Conservation (phyloP, 2,113 vertebrate species). For the Salvelinus fontinalis region DNA sequence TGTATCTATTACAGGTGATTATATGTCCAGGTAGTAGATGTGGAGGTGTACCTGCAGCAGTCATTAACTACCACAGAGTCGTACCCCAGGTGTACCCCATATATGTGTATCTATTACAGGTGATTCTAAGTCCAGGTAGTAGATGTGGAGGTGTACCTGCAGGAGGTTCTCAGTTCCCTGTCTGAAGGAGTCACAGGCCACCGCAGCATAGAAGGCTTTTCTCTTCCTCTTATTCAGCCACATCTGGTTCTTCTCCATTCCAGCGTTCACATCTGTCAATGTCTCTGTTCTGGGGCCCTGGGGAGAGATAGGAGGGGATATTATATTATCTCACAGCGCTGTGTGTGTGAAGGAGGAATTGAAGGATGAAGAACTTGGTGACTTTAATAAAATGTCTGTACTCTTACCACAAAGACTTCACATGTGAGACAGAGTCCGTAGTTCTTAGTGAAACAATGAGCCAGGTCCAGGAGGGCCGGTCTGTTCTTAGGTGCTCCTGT, state of each 20-base stretch:
- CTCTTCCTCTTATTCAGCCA: slow-evolving; percentile 91
- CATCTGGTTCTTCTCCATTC: slow-evolving; percentile 83
- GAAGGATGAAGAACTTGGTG: background rate
- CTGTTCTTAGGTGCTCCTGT: slow-evolving; percentile 84
- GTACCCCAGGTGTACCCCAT: too few relatives aligned
- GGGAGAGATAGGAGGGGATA: background rate
- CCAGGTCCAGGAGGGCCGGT: slow-evolving; percentile 90
- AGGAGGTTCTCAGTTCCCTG: slow-evolving; percentile 85
- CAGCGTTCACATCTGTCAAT: slow-evolving; percentile 82
- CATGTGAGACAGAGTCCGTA: slow-evolving; percentile 90
- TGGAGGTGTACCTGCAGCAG: too few relatives aligned
- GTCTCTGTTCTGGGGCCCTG: slow-evolving; percentile 87
- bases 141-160: slow-evolving; percentile 74
- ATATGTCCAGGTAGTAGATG: too few relatives aligned
- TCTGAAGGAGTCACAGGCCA: slow-evolving; percentile 82
- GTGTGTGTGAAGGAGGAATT: slow-evolving; percentile 4
- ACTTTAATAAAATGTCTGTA: background rate
- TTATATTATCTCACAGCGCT: background rate
- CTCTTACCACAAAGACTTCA: slow-evolving; percentile 87
- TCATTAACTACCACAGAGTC: too few relatives aligned
- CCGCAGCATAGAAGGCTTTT: slow-evolving; percentile 91
- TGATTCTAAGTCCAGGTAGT: too few relatives aligned
- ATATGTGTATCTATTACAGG: too few relatives aligned
- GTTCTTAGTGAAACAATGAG: slow-evolving; percentile 87
- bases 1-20: too few relatives aligned